Evolutionary conservation across 2,888 invertebrate genomes (phyloP), one percentile per base, ranked within the genome.

Genomic region (Scaptomyza caliginosa): DNA sequence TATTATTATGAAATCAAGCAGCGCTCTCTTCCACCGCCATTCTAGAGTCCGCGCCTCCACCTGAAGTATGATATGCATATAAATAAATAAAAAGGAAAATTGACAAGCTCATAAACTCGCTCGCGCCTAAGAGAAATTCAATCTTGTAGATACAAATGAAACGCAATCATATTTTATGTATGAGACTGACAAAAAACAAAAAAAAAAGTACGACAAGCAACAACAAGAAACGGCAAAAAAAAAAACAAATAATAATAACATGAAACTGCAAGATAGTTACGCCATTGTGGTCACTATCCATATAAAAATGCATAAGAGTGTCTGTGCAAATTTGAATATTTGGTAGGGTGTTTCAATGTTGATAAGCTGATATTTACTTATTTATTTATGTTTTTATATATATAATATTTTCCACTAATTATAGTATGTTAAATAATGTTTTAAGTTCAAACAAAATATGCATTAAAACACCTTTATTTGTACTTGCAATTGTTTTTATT

Each of bases 121-220:
- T 78, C 82, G 81, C 80, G 85, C 72, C 82, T 79, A 74, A 82
- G 74, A 72, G 81, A 82, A 82, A 82, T 85, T 82, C 81, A 82
- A 82, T 82, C 81, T 85, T 79, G 72, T 77, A 77, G 79, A 72
- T 85, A 82, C 81, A 85, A 82, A 82, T 82, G 81, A 85, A 86
- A 84, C 72, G 86, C 84, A 86, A 83, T 83, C 83, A 83, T 83
- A 86, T 83, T 83, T 83, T 86, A 83, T 83, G 86, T 66, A 83
- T 78, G 84, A 65, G 72, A 56, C 77, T 63, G 58, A 59, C 67
- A 75, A 73, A 66, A 66, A 57, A 48, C 36, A 39, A 21, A 32
- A 45, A 36, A 38, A 36, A 21, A 16, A 32, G 17, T 28, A 13
- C 1, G 36, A 32, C n/a, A 65, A 50, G 32, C 21, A 34, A 13